Evolutionary conservation across 2,113 vertebrate species (phyloP).

Genomic region (Ctenomys sociabilis): DNA sequence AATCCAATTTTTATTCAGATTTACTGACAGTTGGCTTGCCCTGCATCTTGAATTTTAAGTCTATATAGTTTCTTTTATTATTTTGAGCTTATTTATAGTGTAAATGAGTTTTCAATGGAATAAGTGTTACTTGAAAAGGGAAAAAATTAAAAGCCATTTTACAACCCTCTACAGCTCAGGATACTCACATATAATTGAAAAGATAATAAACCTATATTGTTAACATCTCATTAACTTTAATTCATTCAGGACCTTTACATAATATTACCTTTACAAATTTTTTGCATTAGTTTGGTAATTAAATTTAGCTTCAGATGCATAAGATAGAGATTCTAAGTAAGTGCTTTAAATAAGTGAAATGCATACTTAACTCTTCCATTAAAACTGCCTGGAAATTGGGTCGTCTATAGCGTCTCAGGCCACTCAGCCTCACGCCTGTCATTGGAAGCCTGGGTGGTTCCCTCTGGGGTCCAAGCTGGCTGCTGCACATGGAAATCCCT

Average conservation of each 20-base stretch:
- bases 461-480: not conserved
- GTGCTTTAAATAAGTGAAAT: not conserved
- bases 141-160: constrained; percentile 56
- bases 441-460: not conserved
- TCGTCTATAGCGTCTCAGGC: not conserved
- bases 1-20: not conserved
- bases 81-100: not conserved
- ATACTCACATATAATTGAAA: not conserved
- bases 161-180: not conserved
- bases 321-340: not conserved
- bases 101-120: constrained; percentile 43
- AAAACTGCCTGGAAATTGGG: not conserved
- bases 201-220: constrained; percentile 45
- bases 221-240: constrained; percentile 38
- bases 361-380: not conserved
- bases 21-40: not conserved
- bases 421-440: not conserved
- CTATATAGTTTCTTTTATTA: constrained; percentile 34
- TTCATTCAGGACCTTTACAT: not conserved
- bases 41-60: not conserved
- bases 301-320: not conserved
- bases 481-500: not conserved
- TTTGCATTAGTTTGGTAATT: constrained; percentile 37
- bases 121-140: constrained; percentile 61
- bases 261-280: not conserved